A percentile compares a stretch with the other conserved stretches of the same genome.
Evolutionary conservation across 2,113 vertebrate genomes (phyloP).

Genomic region (Vireo altiloquus): DNA sequence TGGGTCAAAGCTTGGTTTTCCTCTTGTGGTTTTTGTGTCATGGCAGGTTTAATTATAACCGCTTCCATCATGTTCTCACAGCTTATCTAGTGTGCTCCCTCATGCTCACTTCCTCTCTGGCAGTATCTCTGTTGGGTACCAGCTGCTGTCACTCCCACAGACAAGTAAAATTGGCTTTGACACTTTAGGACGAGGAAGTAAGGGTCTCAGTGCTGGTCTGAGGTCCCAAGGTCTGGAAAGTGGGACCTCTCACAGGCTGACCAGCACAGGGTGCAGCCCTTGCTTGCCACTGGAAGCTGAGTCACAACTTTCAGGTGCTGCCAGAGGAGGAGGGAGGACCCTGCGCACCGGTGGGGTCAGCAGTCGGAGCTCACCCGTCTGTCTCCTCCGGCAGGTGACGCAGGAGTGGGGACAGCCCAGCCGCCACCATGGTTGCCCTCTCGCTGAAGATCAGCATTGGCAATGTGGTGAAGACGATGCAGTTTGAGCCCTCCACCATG

Average conservation of each 20-base stretch:
- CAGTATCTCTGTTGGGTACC: background rate
- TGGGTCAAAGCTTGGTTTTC: background rate
- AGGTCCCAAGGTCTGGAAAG: background rate
- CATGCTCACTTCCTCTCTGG: background rate
- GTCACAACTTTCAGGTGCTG: accelerated
- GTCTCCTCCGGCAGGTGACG: background rate
- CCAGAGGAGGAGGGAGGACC: background rate
- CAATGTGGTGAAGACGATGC: constrained; percentile 98
- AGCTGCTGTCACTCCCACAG: background rate
- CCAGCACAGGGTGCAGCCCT: accelerated
- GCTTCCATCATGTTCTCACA: background rate
- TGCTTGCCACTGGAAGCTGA: background rate
- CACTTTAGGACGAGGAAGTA: background rate
- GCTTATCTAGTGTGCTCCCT: background rate
- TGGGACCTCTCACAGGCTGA: accelerated
- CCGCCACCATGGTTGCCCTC: constrained; percentile 93
- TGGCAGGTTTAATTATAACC: constrained; percentile 29
- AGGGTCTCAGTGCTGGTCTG: background rate
- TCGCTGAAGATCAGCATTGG: constrained; percentile 97
- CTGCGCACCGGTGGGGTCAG: accelerated
- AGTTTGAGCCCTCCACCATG: constrained; percentile 98
- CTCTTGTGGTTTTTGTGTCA: constrained; percentile 46
- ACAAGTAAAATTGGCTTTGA: background rate
- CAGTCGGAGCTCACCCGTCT: background rate
- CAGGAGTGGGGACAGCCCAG: constrained; percentile 32